phyloP scores from a whole-genome alignment of 2,888 invertebrate genomes.

The Megaustenia siamemsis region DNA sequence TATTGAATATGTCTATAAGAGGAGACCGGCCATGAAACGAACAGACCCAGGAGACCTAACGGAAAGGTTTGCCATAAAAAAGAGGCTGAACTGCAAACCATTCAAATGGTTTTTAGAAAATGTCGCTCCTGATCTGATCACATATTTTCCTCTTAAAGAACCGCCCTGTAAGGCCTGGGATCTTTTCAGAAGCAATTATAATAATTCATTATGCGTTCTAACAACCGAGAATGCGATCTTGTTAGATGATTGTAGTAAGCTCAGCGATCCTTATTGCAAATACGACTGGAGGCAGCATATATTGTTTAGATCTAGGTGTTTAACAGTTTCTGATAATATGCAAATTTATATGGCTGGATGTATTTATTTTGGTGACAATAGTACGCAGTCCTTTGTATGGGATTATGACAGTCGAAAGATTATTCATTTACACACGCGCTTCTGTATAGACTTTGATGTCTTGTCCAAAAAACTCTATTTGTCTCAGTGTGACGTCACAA shows the following conservation, averaged over 20 bases:
- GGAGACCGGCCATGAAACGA: slow-evolving; percentile 9
- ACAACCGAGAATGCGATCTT: not conserved
- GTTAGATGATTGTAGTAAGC: not conserved
- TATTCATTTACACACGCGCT: not conserved
- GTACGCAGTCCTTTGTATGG: slow-evolving; percentile 25
- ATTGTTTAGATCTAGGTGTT: not conserved
- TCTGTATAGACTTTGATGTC: slow-evolving; percentile 20
- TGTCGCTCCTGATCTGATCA: slow-evolving; percentile 35
- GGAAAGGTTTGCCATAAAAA: slow-evolving; percentile 4
- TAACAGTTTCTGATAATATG: not conserved
- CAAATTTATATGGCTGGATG: not conserved
- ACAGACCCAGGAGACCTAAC: slow-evolving; percentile 37
- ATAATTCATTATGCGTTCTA: not conserved
- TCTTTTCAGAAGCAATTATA: not conserved
- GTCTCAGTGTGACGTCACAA: not conserved
- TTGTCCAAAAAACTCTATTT: not conserved
- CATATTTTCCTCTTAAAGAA: slow-evolving; percentile 9
- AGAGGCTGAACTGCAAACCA: slow-evolving; percentile 41
- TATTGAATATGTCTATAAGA: slow-evolving; percentile 19
- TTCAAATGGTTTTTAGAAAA: slow-evolving; percentile 41
- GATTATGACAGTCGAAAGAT: not conserved
- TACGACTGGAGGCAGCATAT: slow-evolving; percentile 35
- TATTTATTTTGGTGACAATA: not conserved
- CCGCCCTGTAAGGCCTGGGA: slow-evolving; percentile 29
- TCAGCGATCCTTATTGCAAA: not conserved